A percentile compares a stretch with the other conserved stretches of the same genome.
Evolutionary conservation across 2,888 invertebrate genomes (phyloP).

Genomic region (Seira ritae): DNA sequence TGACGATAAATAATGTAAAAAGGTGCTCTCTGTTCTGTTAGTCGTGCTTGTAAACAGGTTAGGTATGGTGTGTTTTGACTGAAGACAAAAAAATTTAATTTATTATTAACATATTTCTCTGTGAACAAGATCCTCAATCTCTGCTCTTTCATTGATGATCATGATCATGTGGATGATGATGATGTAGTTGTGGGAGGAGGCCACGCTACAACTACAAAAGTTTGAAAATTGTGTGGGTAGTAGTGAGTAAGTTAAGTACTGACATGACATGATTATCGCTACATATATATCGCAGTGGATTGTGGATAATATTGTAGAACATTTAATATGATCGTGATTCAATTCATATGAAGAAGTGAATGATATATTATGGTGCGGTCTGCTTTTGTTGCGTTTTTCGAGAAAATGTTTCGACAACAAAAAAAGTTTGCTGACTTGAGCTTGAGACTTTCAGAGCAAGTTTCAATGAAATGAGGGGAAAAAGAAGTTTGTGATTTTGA

Average conservation of each 20-base stretch:
- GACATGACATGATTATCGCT: neutral
- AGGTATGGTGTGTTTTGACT: neutral
- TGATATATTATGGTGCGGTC: conserved; percentile 55
- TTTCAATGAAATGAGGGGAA: neutral
- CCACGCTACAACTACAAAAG: conserved; percentile 27
- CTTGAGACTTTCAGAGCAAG: conserved; percentile 52
- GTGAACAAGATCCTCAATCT: neutral
- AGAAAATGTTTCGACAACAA: conserved; percentile 59
- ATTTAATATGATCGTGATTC: neutral
- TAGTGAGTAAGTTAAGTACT: neutral
- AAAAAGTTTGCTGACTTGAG: too few relatives aligned
- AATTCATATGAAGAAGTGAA: conserved; percentile 6
- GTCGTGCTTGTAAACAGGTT: too few relatives aligned
- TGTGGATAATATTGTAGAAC: neutral
- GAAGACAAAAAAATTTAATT: neutral
- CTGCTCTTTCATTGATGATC: neutral
- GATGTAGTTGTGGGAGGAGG: conserved; percentile 46
- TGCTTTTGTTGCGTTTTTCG: conserved; percentile 55
- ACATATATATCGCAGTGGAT: neutral
- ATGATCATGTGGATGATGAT: conserved; percentile 7
- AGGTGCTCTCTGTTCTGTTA: neutral
- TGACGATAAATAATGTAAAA: neutral
- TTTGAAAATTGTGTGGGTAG: conserved; percentile 14
- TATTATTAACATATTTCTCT: too few relatives aligned
- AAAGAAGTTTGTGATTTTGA: conserved; percentile 16